Percentiles rank a stretch among this genome's conserved stretches.
Conservation (phyloP, 2,888 invertebrate species). For the Himalopsyche japonica region DNA sequence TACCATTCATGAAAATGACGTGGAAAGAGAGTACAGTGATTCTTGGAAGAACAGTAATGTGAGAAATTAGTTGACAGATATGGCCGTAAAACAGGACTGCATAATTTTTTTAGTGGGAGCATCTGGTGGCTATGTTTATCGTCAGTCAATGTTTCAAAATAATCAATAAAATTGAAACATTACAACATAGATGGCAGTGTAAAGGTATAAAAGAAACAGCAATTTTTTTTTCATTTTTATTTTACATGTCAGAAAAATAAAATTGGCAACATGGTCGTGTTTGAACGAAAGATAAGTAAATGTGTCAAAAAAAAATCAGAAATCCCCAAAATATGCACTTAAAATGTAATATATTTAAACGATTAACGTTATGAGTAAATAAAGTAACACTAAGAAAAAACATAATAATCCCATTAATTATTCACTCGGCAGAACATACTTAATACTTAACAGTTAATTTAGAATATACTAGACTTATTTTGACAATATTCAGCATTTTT, state of each 20-base stretch:
- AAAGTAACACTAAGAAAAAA: neutral
- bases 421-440: neutral
- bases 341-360: slow-evolving; percentile 37
- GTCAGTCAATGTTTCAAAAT: too few species aligned
- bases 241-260: slow-evolving; percentile 7
- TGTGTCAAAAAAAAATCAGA: slow-evolving; percentile 19
- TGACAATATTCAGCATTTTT: neutral
- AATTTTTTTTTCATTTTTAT: slow-evolving; percentile 28
- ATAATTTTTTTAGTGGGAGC: too few species aligned
- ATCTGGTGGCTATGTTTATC: too few species aligned
- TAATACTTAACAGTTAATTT: neutral
- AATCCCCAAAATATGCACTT: slow-evolving; percentile 42
- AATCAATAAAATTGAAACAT: too few species aligned
- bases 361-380: neutral
- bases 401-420: neutral
- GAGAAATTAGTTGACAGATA: too few species aligned
- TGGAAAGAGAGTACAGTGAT: too few species aligned
- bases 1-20: too few species aligned
- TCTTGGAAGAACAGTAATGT: too few species aligned
- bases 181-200: too few species aligned
- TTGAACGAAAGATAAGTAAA: slow-evolving; percentile 9
- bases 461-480: neutral
- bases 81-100: too few species aligned
- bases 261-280: slow-evolving; percentile 5
- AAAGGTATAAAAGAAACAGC: neutral